Base-by-base conservation (phyloP, 2,113 vertebrate genomes). In the Progne subis region DNA sequence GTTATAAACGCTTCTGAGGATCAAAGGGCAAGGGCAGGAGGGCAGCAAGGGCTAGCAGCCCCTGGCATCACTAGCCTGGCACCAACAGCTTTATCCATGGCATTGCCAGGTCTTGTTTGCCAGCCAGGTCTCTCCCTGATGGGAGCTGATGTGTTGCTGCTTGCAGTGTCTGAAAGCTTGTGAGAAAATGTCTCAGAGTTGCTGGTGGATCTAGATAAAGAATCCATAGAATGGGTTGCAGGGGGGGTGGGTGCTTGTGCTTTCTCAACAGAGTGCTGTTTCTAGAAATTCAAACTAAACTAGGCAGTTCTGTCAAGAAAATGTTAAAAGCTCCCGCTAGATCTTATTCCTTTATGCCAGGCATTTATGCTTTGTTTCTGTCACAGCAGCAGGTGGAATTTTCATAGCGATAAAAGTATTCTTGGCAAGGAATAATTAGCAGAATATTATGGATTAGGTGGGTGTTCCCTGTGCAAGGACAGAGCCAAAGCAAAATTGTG, bases 281-380 rank as follows among this genome's bases (percentile, higher is more conserved):
- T 86, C 88, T 83, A 83, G 85, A 95, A 96, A 91, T 75, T 83
- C 26, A 49, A 91, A 94, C 88, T 63, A 29, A 86, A 63, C 43
- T 52, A 95, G 68, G 52, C 64, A 64, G 43, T 55, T 90, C 76
- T 86, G 85, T 91, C 79, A 80, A 74, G 59, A 88, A 92, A 90
- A 90, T 70, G 28, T 83, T 80, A n/a, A 0, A 56, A 46, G 37
- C 31, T 74, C 63, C 71, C 63, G 69, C 46, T 82, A 32, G 37
- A 64, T 80, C 37, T 46, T 70, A 25, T 14, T 88, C 32, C 63
- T 94, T 85, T 74, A 68, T 49, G 28, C 70, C 85, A 65, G 49
- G 50, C 52, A 18, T 94, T 49, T 60, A 46, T 70, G 15, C 50
- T 77, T 25, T 21, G 78, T 74, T 93, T 83, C 43, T 90, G 55